Conservation (phyloP, 2,888 invertebrate species). For the Parochlus steinenii region DNA sequence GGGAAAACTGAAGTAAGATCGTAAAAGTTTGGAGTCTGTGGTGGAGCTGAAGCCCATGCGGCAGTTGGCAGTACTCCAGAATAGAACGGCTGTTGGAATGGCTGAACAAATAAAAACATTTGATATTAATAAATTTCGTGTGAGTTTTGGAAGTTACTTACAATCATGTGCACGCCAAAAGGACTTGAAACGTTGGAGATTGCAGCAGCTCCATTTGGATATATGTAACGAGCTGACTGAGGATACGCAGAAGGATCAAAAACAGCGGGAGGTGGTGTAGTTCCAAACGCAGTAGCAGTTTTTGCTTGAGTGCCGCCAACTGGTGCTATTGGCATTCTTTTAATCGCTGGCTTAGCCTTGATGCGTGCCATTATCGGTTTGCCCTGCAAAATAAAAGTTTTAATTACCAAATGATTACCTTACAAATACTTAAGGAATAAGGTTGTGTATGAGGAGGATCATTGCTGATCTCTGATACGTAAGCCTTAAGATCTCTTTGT, state of each 20-base stretch:
- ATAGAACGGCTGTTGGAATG: conserved; percentile 45
- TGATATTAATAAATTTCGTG: conserved; percentile 8
- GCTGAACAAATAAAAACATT: conserved; percentile 24
- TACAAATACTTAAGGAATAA: too few species aligned
- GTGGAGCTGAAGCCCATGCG: conserved; percentile 27
- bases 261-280: conserved; percentile 40
- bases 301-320: conserved; percentile 24
- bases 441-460: too few species aligned
- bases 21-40: conserved; percentile 38
- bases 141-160: too few species aligned
- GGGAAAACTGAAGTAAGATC: conserved; percentile 54
- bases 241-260: conserved; percentile 35
- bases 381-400: conserved; percentile 33
- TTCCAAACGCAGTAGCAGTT: conserved; percentile 50
- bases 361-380: conserved; percentile 79
- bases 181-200: too few species aligned
- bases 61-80: conserved; percentile 38
- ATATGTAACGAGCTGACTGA: conserved; percentile 15
- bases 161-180: too few species aligned
- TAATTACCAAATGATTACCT: neutral
- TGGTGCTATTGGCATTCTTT: conserved; percentile 42
- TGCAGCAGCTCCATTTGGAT: conserved; percentile 28
- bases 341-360: conserved; percentile 70
- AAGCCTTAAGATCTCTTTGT: too few species aligned
- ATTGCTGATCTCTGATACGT: too few species aligned